A percentile compares a stretch with the other conserved stretches of the same genome.
These are phyloP conservation scores for Carlito syrichta DNA, from an alignment of 2,113 vertebrate species.

Conservation along the genomic window DNA sequence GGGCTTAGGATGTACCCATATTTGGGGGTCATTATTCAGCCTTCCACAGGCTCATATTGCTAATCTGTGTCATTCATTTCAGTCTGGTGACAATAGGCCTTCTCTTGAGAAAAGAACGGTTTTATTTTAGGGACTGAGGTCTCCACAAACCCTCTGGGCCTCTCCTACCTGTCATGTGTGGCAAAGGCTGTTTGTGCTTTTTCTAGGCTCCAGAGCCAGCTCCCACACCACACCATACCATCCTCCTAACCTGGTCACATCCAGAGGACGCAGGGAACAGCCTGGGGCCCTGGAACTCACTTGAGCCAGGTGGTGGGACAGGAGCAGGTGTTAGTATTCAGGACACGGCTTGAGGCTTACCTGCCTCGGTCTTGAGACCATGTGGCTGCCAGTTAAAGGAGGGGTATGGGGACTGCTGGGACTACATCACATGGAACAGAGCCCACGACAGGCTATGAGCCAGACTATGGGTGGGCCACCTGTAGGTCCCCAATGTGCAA, in stretches of 20 bases:
- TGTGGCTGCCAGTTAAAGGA: not conserved
- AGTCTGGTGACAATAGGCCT: not conserved
- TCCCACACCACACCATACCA: not conserved
- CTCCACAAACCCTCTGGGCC: not conserved
- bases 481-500: not conserved
- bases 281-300: constrained; percentile 18
- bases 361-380: not conserved
- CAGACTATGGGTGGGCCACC: too few relatives aligned
- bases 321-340: constrained; percentile 56
- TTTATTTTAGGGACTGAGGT: not conserved
- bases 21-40: not conserved
- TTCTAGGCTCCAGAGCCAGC: not conserved
- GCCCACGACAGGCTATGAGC: not conserved
- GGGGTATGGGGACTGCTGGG: not conserved
- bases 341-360: constrained; percentile 30
- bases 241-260: not conserved
- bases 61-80: not conserved
- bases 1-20: not conserved
- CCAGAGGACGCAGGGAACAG: not conserved
- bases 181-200: not conserved
- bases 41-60: not conserved
- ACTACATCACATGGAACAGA: not conserved
- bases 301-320: not conserved
- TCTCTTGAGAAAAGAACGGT: not conserved
- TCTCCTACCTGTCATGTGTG: rapidly evolving